Evolutionary conservation across 64 coral and sea anemone genomes (phyloP), one percentile per base, ranked within the genome.

Genomic region (Pocillopora verrucosa): DNA sequence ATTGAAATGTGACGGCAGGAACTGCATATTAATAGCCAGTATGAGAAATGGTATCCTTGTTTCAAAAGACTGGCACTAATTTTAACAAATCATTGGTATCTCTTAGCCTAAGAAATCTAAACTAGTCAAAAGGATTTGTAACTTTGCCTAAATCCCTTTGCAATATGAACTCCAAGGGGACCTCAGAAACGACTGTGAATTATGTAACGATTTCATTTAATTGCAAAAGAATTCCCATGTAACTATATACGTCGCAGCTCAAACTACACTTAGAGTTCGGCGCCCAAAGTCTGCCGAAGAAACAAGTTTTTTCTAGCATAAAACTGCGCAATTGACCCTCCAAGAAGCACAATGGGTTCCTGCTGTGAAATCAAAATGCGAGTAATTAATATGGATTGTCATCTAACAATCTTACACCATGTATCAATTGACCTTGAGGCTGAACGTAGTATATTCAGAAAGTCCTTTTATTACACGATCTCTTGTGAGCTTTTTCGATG

Each of bases 201-300:
- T 51, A 51, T 51, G 3, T 51, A 30, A n/a, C 11, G 36, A 70
- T 51, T 51, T 51, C 41, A 51, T 51, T 51, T 51, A 51, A 51
- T 51, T 0, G 41, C 41, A 7, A 85, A 85, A 58, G 61, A 81
- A 58, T 72, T 72, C 16, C n/a, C 37, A 5, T 72, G 82, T 85
- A 85, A 85, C 80, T 3, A 72, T 56, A 85, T 45, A 85, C 65
- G 14, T 58, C 16, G 41, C 1, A 67, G 19, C 67, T 70, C 14
- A 72, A 67, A 83, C 17, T 81, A 56, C 75, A 77, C 36, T 77
- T 9, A 22, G 13, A 58, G 17, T 56, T 51, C 65, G 82, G 82
- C 65, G 82, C 82, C 82, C 38, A n/a, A 13, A 85, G 61, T 81
- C 79, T 81, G 79, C 59, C 79, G 10, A 34, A 61, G 37, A 85